These are phyloP conservation scores for Semotilus atromaculatus DNA, from an alignment of 2,797 vertebrate species.

Conservation along the genomic window DNA sequence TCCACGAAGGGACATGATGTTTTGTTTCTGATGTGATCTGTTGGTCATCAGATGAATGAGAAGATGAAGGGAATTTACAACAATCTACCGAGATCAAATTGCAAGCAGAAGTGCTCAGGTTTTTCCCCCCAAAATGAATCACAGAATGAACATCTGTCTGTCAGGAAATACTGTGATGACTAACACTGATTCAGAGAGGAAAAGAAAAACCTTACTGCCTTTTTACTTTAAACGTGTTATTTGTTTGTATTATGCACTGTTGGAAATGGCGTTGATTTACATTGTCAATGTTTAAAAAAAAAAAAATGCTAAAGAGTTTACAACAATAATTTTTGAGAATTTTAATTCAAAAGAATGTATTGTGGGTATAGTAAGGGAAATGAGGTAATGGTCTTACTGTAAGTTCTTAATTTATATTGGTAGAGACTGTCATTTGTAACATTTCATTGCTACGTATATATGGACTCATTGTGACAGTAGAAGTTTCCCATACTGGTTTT, in stretches of 20 bases:
- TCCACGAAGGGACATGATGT: conserved; percentile 5
- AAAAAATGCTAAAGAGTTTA: conserved; percentile 33
- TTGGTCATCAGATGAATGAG: neutral
- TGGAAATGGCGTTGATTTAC: neutral
- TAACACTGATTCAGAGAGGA: conserved; percentile 20
- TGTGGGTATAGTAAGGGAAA: conserved; percentile 6
- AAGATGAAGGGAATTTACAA: conserved; percentile 11
- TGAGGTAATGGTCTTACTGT: neutral
- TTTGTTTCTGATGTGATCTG: neutral
- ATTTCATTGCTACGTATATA: neutral
- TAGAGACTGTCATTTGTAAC: neutral
- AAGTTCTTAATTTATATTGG: conserved; percentile 13
- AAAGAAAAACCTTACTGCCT: conserved; percentile 15
- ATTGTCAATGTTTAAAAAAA: conserved; percentile 3
- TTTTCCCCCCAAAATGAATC: conserved; percentile 6
- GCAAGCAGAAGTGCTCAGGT: conserved; percentile 38
- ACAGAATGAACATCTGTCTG: conserved; percentile 4
- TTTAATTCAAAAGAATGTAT: conserved; percentile 19
- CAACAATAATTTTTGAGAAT: neutral
- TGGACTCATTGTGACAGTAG: neutral
- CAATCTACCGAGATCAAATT: conserved; percentile 7
- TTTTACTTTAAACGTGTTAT: neutral
- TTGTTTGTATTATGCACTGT: conserved; percentile 22
- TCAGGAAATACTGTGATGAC: conserved; percentile 21
- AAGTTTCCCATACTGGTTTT: neutral